Percentiles rank a stretch among this genome's conserved stretches.
These are phyloP conservation scores for Vanessa atalanta DNA, from an alignment of 1,140 invertebrate species.

Conservation along the genomic window DNA sequence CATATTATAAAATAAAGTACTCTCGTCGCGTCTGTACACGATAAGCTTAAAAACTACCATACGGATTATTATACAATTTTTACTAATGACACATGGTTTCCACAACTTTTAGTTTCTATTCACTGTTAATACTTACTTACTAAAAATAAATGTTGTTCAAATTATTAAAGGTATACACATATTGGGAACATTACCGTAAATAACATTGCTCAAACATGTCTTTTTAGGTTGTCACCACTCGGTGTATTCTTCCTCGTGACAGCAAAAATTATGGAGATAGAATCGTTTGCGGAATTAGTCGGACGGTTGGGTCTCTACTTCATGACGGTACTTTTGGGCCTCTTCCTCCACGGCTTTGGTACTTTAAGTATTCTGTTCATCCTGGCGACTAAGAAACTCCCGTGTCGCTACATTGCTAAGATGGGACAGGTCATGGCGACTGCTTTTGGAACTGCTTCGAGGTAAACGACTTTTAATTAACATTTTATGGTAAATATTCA, in stretches of 20 bases:
- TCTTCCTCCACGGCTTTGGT: conserved; percentile 94
- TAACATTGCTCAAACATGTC: not conserved
- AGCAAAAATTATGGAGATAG: conserved; percentile 93
- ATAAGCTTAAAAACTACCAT: too few species aligned
- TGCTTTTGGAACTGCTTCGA: conserved; percentile 96
- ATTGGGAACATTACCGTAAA: not conserved
- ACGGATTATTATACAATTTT: too few species aligned
- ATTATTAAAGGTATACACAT: not conserved
- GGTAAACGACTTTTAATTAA: conserved; percentile 78
- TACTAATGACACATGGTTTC: too few species aligned
- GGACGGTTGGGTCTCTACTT: conserved; percentile 95
- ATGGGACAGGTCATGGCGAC: conserved; percentile 94
- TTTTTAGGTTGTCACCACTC: conserved; percentile 92
- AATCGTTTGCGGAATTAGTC: conserved; percentile 89
- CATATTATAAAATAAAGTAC: too few species aligned
- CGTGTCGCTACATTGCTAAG: conserved; percentile 90
- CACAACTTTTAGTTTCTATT: too few species aligned
- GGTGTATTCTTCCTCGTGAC: conserved; percentile 95
- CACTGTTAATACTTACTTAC: too few species aligned
- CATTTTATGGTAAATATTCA: too few species aligned
- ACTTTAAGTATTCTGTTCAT: conserved; percentile 92
- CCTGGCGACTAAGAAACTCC: conserved; percentile 87
- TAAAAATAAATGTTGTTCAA: not conserved
- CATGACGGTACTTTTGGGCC: conserved; percentile 92
- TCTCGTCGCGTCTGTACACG: too few species aligned